Percentiles rank a stretch among this genome's conserved stretches.
Conservation (phyloP, 2,888 invertebrate species). For the Allophyes oxyacanthae region DNA sequence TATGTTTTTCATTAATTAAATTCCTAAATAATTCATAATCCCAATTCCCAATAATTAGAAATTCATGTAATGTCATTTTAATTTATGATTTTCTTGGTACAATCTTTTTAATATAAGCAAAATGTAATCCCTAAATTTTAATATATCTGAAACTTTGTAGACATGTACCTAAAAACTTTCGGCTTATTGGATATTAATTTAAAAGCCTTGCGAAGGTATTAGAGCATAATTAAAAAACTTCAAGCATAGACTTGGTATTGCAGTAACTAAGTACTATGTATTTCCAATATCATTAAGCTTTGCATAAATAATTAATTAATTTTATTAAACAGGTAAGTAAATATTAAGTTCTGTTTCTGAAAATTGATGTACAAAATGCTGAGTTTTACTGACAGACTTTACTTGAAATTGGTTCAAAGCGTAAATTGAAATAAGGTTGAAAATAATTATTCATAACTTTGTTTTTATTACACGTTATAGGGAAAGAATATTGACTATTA, state of each 20-base stretch:
- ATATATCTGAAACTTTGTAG: conserved; percentile 57
- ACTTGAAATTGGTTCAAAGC: not conserved
- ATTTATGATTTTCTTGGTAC: conserved; percentile 16
- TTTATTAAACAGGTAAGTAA: conserved; percentile 21
- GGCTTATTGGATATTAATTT: conserved; percentile 56
- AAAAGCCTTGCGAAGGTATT: conserved; percentile 39
- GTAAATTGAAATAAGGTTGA: too few species aligned
- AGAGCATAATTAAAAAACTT: conserved; percentile 62
- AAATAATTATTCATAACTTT: too few species aligned
- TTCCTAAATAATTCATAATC: not conserved
- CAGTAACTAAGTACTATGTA: conserved; percentile 41
- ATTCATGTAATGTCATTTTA: conserved; percentile 5
- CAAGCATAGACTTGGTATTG: conserved; percentile 36
- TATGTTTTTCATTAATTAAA: not conserved
- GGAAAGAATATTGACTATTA: too few species aligned
- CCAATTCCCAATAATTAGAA: not conserved
- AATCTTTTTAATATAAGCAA: conserved; percentile 19
- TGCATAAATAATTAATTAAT: conserved; percentile 21
- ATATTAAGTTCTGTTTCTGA: not conserved
- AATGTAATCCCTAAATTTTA: conserved; percentile 32
- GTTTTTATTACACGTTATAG: too few species aligned
- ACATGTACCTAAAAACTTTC: conserved; percentile 57
- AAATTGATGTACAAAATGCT: not conserved
- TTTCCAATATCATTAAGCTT: conserved; percentile 10
- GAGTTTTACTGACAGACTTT: not conserved